Conservation (phyloP, 2,113 vertebrate species). For the Dicrurus megarhynchus region DNA sequence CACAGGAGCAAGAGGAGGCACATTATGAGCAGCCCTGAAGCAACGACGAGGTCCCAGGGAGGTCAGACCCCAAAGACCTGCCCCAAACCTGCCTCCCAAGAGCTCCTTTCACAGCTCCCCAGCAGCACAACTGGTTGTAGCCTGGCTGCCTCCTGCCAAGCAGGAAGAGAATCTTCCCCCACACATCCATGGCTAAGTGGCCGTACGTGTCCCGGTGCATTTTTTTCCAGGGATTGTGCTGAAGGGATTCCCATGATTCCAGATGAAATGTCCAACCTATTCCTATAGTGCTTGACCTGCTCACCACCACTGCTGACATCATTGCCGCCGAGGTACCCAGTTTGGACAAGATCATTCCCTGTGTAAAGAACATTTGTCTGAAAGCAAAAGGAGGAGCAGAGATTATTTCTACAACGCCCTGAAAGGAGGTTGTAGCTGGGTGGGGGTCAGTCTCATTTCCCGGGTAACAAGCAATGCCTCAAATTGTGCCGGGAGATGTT, state of each 20-base stretch:
- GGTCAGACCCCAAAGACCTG: not conserved
- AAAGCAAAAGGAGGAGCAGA: not conserved
- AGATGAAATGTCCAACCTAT: not conserved
- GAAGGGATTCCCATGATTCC: not conserved
- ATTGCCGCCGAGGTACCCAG: not conserved
- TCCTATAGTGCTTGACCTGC: not conserved
- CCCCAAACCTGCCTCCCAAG: not conserved
- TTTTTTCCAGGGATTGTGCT: not conserved
- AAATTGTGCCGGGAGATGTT: not conserved
- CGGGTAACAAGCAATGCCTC: not conserved
- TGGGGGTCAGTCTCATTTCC: not conserved
- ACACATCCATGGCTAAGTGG: not conserved
- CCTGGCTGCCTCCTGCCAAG: not conserved
- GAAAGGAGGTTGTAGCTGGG: not conserved
- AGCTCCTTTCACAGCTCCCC: not conserved
- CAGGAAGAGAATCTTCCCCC: not conserved
- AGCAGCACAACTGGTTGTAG: not conserved
- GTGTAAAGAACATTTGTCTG: not conserved
- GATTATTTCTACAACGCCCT: not conserved
- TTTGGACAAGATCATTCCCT: not conserved
- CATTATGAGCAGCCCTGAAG: not conserved
- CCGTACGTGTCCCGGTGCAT: rapidly evolving
- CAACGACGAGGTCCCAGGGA: rapidly evolving
- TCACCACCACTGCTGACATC: not conserved
- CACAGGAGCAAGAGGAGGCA: not conserved